Percentiles rank a stretch among this genome's conserved stretches.
Conservation (phyloP, 1,140 invertebrate species). For the Steinernema feltiae region DNA sequence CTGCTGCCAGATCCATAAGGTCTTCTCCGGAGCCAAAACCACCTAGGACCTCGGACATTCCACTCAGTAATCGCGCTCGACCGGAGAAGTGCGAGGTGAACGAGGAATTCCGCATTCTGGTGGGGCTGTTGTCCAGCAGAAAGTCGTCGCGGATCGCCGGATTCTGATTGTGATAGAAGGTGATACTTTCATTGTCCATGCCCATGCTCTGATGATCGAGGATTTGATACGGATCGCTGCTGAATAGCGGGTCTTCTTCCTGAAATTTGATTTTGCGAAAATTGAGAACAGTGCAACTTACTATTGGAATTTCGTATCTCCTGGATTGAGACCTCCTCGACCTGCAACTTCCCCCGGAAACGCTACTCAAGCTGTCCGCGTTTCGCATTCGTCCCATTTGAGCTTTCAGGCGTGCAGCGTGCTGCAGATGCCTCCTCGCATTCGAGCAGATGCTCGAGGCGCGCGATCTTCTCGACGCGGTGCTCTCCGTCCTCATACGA, state of each 20-base stretch:
- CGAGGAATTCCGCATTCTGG: not conserved
- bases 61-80: not conserved
- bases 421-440: not conserved
- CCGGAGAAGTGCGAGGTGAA: not conserved
- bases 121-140: not conserved
- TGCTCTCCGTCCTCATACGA: not conserved
- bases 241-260: not conserved
- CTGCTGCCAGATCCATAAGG: not conserved
- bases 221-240: not conserved
- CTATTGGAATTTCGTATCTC: too few species aligned
- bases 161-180: not conserved
- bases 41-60: not conserved
- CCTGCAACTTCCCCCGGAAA: not conserved
- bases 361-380: not conserved
- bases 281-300: not conserved
- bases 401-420: not conserved
- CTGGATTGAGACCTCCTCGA: not conserved
- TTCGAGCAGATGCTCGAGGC: constrained; percentile 8
- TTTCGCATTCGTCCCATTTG: not conserved
- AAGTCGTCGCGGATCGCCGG: not conserved
- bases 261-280: not conserved
- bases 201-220: not conserved
- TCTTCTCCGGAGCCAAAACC: not conserved
- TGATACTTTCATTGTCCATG: not conserved
- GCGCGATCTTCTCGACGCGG: not conserved